Percentiles rank a stretch among this genome's conserved stretches.
These are phyloP conservation scores for Dicrostonyx torquatus DNA, from an alignment of 2,797 vertebrate species.

Conservation along the genomic window DNA sequence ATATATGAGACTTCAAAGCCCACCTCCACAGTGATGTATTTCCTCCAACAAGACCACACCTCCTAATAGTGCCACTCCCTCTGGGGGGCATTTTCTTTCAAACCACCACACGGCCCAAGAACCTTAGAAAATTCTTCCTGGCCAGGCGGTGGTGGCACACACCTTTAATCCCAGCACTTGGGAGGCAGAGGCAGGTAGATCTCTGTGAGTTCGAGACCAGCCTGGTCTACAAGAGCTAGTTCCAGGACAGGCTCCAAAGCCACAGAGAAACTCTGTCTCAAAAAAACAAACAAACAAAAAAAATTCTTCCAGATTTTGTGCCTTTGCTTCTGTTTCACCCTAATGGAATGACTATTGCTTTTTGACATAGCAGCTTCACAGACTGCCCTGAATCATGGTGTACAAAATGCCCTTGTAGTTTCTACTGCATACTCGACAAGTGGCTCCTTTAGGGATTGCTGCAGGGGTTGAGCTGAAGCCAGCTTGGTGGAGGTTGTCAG, in stretches of 20 bases:
- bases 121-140: neutral
- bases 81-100: neutral
- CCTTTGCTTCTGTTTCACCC: neutral
- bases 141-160: too few species aligned
- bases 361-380: neutral
- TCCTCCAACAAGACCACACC: neutral
- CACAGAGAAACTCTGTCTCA: too few species aligned
- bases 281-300: too few species aligned
- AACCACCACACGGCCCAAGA: neutral
- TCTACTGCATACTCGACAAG: neutral
- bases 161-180: too few species aligned
- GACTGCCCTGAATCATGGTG: neutral
- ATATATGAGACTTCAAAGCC: neutral
- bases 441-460: neutral
- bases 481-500: neutral
- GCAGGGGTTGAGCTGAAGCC: neutral
- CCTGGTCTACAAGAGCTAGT: too few species aligned
- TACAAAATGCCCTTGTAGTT: neutral
- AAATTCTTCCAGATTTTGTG: neutral
- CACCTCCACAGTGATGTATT: neutral
- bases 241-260: too few species aligned
- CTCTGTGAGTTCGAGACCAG: too few species aligned
- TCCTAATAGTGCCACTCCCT: neutral
- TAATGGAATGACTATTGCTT: constrained; percentile 5
- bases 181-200: too few species aligned